Evolutionary conservation across 2,113 vertebrate genomes (phyloP).

Genomic region (Archocentrus centrarchus): DNA sequence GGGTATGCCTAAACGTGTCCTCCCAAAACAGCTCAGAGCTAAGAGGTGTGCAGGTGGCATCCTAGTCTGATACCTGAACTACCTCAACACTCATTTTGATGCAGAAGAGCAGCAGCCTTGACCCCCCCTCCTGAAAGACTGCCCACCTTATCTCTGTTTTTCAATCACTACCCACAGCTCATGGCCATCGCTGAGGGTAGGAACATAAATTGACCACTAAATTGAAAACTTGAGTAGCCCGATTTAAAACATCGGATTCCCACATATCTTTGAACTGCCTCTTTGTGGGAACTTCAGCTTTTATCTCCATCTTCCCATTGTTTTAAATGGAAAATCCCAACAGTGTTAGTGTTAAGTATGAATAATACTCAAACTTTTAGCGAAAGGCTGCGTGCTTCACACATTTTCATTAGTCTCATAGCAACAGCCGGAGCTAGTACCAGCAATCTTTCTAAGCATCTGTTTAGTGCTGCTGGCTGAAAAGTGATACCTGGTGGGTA

Average conservation of each 20-base stretch:
- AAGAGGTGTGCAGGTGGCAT: not conserved
- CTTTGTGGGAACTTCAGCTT: not conserved
- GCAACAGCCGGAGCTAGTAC: constrained; percentile 38
- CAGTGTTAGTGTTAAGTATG: constrained; percentile 16
- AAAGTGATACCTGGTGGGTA: constrained; percentile 45
- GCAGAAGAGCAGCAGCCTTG: not conserved
- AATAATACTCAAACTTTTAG: constrained; percentile 23
- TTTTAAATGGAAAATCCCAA: constrained; percentile 25
- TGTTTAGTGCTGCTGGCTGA: constrained; percentile 57
- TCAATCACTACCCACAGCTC: not conserved
- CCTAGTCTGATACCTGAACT: not conserved
- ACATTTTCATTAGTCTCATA: constrained; percentile 51
- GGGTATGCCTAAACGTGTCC: not conserved
- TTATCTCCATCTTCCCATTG: not conserved
- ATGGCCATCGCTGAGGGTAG: not conserved
- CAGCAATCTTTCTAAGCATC: constrained; percentile 50
- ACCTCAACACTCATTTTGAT: not conserved
- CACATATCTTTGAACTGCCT: not conserved
- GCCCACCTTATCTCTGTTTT: not conserved
- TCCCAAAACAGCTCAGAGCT: not conserved
- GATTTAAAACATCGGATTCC: not conserved
- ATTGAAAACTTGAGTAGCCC: not conserved
- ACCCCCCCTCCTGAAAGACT: not conserved
- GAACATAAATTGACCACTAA: not conserved
- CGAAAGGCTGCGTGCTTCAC: constrained; percentile 28